Base-by-base conservation (phyloP, 2,888 invertebrate species). In the Vannuccia rotundouncinata region DNA sequence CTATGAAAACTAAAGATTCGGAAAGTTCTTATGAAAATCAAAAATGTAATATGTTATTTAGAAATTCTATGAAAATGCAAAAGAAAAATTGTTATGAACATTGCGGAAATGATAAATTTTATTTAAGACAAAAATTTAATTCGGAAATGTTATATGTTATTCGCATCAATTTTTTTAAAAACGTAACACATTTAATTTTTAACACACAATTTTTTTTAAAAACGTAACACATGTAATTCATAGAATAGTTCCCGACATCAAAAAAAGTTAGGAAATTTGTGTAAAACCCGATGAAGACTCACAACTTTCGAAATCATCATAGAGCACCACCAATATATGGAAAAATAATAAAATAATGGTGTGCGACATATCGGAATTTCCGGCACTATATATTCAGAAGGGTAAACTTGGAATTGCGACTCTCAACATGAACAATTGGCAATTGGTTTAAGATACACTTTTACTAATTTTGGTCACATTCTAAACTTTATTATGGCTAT, bases 231-330 rank as follows among this genome's bases (percentile, higher is more conserved):
- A 66, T 27, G 66, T 66, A 66, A 66, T 66, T 66, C 66, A 66
- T 66, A 66, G 22, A 5, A 66, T 66, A 66, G 22, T 27, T 66
- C 66, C 5, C 66, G 66, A 66, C 25, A 66, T 66, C 5, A 66
- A 22, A 66, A 66, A 66, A 66, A 66, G 22, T 13, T 66, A 22
- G 25, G 25, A 66, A 5, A 66, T 66, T 5, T 66, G 66, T 13
- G 66, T 66, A 66, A 66, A 66, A 66, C 22, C 66, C 66, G 66
- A 66, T 66, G 66, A 66, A 66, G 66, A 22, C 66, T 22, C 66
- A 66, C 66, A 66, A 66, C 66, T 66, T 66, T 66, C 66, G 66
- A 66, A 66, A 22, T 22, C 2, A 66, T 66, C 66, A 66, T 66
- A 27, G 66, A 66, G 66, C 66, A 22, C 66, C 25, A 66, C 17